Percentiles rank a stretch among this genome's conserved stretches.
Evolutionary conservation across 2,113 vertebrate species (phyloP).

Genomic region (Cyprinodon brontotheroides): DNA sequence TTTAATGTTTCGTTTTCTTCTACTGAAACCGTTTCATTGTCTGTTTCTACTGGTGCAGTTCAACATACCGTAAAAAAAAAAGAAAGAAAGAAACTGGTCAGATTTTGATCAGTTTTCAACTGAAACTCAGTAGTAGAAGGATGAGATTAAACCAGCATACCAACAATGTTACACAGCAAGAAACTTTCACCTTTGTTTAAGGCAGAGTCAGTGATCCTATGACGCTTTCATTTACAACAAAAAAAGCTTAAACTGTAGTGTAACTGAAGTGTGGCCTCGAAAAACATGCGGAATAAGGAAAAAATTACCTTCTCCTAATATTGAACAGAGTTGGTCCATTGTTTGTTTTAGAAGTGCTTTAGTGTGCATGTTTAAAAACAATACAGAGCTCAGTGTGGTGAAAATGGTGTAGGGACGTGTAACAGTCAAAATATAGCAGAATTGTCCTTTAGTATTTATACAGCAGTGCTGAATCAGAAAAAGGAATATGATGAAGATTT

Average conservation of each 20-base stretch:
- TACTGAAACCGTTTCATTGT: background rate
- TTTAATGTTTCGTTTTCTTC: background rate
- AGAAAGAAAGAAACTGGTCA: background rate
- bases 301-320: background rate
- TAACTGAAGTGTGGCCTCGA: background rate
- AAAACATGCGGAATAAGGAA: background rate
- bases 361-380: background rate
- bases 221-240: background rate
- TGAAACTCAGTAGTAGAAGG: constrained; percentile 32
- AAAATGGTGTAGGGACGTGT: background rate
- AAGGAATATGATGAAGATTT: background rate
- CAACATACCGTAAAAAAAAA: background rate
- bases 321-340: background rate
- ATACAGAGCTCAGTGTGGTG: background rate
- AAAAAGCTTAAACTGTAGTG: background rate
- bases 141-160: constrained; percentile 10
- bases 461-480: background rate
- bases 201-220: background rate
- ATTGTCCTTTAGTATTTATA: background rate
- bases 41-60: constrained; percentile 8
- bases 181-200: constrained; percentile 9
- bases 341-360: background rate
- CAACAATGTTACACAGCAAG: constrained; percentile 16
- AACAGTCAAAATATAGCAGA: background rate
- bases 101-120: background rate